A percentile compares a stretch with the other conserved stretches of the same genome.
phyloP scores from a whole-genome alignment of 1,140 invertebrate genomes.

The Nylanderia fulva region DNA sequence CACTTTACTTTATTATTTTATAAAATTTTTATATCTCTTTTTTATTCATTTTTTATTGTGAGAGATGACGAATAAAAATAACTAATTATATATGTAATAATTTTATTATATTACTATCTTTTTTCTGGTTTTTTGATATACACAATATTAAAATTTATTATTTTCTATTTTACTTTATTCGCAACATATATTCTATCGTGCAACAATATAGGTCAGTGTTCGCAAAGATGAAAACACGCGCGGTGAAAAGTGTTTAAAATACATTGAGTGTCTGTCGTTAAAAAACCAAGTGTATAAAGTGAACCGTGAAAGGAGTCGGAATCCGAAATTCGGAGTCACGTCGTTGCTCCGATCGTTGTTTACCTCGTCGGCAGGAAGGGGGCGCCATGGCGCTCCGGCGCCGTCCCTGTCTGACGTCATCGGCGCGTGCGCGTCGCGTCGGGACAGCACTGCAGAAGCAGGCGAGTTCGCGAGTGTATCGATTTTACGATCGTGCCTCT shows the following conservation, averaged over 20 bases:
- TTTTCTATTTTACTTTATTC: too few species aligned
- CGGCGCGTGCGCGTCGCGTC: constrained; percentile 85
- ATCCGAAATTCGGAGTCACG: not conserved
- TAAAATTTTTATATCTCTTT: too few species aligned
- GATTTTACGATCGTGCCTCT: constrained; percentile 91
- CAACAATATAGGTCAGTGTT: too few species aligned
- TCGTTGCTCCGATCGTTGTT: not conserved
- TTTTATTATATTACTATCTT: too few species aligned
- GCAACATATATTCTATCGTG: too few species aligned
- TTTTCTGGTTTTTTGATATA: too few species aligned
- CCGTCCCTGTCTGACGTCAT: constrained; percentile 85
- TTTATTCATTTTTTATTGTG: too few species aligned
- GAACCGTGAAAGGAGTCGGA: too few species aligned
- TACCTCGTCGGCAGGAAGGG: not conserved
- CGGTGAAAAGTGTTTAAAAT: not conserved
- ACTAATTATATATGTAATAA: too few species aligned
- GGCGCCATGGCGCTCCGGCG: not conserved
- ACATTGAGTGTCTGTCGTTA: not conserved
- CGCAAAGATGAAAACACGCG: not conserved
- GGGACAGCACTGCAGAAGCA: constrained; percentile 89
- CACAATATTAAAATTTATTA: too few species aligned
- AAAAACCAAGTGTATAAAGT: not conserved
- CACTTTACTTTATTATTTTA: not conserved
- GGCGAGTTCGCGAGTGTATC: constrained; percentile 88
- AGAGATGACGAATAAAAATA: too few species aligned